A percentile compares a stretch with the other conserved stretches of the same genome.
These are phyloP conservation scores for Glyphotaelius pellucidus DNA, from an alignment of 2,888 invertebrate genomes.

Conservation along the genomic window DNA sequence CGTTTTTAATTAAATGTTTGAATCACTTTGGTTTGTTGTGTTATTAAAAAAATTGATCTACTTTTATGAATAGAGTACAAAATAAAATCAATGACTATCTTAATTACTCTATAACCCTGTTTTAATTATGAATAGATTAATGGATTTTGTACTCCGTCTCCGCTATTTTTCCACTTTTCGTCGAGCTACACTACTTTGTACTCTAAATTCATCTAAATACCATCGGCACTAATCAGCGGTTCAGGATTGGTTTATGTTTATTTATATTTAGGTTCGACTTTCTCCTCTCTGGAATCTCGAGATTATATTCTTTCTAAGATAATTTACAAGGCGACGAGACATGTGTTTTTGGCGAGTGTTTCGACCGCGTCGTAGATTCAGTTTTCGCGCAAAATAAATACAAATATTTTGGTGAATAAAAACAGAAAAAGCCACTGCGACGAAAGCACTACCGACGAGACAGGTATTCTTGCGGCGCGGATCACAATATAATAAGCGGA, in stretches of 20 bases:
- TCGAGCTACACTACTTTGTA: slow-evolving; percentile 56
- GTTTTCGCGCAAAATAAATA: slow-evolving; percentile 59
- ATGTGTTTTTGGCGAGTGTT: slow-evolving; percentile 4
- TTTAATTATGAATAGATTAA: slow-evolving; percentile 51
- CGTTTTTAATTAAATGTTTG: slow-evolving; percentile 17
- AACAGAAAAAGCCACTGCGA: slow-evolving; percentile 60
- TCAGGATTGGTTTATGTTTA: slow-evolving; percentile 6
- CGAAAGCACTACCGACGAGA: slow-evolving; percentile 41
- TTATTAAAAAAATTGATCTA: slow-evolving; percentile 49
- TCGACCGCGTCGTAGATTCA: slow-evolving; percentile 21
- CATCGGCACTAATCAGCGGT: slow-evolving; percentile 10
- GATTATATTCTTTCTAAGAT: not conserved
- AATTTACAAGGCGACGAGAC: slow-evolving; percentile 32
- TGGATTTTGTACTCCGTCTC: slow-evolving; percentile 59
- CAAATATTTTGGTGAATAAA: slow-evolving; percentile 53
- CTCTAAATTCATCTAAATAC: slow-evolving; percentile 53
- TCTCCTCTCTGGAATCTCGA: not conserved
- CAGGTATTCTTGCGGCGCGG: slow-evolving; percentile 29
- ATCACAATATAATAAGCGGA: slow-evolving; percentile 30
- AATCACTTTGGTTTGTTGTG: slow-evolving; percentile 26
- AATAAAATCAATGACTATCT: slow-evolving; percentile 46
- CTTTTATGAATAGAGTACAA: slow-evolving; percentile 51
- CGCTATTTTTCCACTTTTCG: slow-evolving; percentile 21
- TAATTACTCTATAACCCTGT: slow-evolving; percentile 56
- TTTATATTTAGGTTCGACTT: not conserved